These are phyloP conservation scores for Triplophysa siluroides DNA, from an alignment of 2,113 vertebrate species.

Conservation along the genomic window DNA sequence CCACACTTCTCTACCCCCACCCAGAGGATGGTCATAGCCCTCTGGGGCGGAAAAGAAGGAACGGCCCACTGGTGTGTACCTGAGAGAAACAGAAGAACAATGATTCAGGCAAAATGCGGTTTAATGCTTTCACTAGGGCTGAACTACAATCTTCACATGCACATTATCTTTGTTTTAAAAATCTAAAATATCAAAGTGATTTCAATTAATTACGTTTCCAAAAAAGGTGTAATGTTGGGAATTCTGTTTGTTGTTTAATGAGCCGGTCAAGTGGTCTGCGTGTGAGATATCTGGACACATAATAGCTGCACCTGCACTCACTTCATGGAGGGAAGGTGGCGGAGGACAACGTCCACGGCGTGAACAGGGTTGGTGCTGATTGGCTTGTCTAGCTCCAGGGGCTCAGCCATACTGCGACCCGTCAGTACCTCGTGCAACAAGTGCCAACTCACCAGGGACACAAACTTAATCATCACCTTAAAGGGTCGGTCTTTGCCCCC, in stretches of 20 bases:
- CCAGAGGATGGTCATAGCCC: conserved; percentile 96
- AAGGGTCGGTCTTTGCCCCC: conserved; percentile 98
- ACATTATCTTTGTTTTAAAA: too few species aligned
- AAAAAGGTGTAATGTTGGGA: too few species aligned
- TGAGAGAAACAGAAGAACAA: conserved; percentile 55
- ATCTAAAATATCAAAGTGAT: too few species aligned
- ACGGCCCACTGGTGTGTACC: conserved; percentile 98
- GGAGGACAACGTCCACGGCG: conserved; percentile 96
- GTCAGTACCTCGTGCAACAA: conserved; percentile 97
- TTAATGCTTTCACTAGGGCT: not conserved
- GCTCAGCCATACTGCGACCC: conserved; percentile 93
- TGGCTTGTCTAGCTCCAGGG: conserved; percentile 97
- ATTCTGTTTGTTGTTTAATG: not conserved
- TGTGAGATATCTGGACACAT: not conserved
- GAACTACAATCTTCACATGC: too few species aligned
- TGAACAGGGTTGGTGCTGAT: conserved; percentile 99
- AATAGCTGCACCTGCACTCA: conserved; percentile 67
- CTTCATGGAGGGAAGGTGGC: conserved; percentile 99
- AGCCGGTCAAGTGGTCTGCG: not conserved
- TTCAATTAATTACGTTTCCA: too few species aligned
- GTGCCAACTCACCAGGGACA: conserved; percentile 99
- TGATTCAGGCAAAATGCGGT: not conserved
- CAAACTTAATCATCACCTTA: conserved; percentile 97
- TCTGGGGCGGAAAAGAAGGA: conserved; percentile 98
- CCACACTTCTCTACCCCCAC: conserved; percentile 98